Conservation (phyloP, 2,888 invertebrate species). For the Eulithis testata region DNA sequence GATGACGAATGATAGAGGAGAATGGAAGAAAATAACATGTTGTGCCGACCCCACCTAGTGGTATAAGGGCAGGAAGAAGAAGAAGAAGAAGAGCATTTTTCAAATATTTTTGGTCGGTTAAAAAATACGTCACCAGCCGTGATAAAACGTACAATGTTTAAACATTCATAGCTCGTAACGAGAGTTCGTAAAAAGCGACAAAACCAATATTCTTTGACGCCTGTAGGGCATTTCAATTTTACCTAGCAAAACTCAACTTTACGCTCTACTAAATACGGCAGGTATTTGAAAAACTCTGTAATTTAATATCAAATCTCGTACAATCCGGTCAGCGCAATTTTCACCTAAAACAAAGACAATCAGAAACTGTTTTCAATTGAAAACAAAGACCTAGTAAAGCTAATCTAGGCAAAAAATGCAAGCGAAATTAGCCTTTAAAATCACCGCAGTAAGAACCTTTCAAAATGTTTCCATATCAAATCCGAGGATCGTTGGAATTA, state of each 20-base stretch:
- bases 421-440: slow-evolving; percentile 16
- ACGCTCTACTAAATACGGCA: not conserved
- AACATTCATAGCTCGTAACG: slow-evolving; percentile 58
- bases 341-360: slow-evolving; percentile 23
- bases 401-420: slow-evolving; percentile 9
- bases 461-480: slow-evolving; percentile 7
- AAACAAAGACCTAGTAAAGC: slow-evolving; percentile 18
- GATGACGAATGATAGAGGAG: too few species aligned
- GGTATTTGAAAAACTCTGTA: not conserved
- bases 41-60: too few species aligned
- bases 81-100: too few species aligned
- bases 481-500: slow-evolving; percentile 8
- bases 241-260: slow-evolving; percentile 39
- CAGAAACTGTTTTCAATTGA: slow-evolving; percentile 27
- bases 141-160: slow-evolving; percentile 35
- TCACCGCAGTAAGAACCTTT: slow-evolving; percentile 19
- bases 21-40: too few species aligned
- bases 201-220: slow-evolving; percentile 64
- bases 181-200: slow-evolving; percentile 60
- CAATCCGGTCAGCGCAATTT: slow-evolving; percentile 20
- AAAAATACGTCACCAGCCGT: not conserved
- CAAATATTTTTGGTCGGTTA: not conserved
- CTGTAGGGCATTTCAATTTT: slow-evolving; percentile 60
- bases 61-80: too few species aligned
- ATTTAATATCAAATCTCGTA: slow-evolving; percentile 21